Conservation (phyloP, 2,797 vertebrate species). For the Erethizon dorsatum region DNA sequence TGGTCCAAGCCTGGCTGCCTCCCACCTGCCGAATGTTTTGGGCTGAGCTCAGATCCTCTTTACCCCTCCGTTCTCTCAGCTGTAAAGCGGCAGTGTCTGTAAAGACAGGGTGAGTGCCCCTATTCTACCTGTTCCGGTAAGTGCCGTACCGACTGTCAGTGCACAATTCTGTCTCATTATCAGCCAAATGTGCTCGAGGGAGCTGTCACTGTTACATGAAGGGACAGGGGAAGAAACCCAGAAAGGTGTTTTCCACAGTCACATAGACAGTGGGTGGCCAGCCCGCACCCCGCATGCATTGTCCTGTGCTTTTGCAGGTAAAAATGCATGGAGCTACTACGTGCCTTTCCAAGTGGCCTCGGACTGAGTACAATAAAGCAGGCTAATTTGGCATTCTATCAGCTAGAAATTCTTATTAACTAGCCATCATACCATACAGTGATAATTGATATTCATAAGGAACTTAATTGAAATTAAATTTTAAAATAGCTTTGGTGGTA, state of each 20-base stretch:
- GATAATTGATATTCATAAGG: conserved; percentile 52
- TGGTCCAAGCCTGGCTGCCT: accelerated
- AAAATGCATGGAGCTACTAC: accelerated
- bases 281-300: accelerated
- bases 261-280: accelerated
- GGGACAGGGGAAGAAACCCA: no score
- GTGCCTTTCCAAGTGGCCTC: accelerated
- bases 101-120: accelerated
- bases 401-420: background rate
- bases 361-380: accelerated
- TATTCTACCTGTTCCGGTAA: accelerated
- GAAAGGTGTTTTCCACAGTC: accelerated
- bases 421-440: background rate
- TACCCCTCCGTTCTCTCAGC: accelerated
- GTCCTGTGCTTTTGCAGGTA: background rate
- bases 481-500: conserved; percentile 64
- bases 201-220: accelerated
- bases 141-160: accelerated
- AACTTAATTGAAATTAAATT: conserved; percentile 65
- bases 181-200: accelerated
- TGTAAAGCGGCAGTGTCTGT: accelerated
- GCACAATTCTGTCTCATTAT: accelerated
- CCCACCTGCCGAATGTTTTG: accelerated
- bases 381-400: accelerated
- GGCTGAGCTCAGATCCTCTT: background rate